Percentiles rank a stretch among this genome's conserved stretches.
Conservation (phyloP, 1,140 invertebrate species). For the Cotesia glomerata region DNA sequence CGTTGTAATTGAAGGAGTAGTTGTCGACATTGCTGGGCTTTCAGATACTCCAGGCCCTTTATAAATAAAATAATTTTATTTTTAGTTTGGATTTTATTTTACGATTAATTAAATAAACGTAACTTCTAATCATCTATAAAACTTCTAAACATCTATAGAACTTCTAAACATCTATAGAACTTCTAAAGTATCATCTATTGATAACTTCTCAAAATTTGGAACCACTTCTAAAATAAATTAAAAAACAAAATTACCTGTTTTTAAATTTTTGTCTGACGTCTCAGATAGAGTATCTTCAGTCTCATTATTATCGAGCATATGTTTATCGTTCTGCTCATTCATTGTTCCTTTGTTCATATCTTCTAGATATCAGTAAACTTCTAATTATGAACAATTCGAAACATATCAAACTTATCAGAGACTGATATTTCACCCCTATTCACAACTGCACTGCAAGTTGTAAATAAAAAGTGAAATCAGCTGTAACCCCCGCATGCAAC, state of each 20-base stretch:
- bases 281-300: slow-evolving; percentile 2
- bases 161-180: too few species aligned
- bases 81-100: too few species aligned
- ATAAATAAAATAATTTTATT: too few species aligned
- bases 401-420: slow-evolving; percentile 13
- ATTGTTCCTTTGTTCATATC: slow-evolving; percentile 6
- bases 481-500: not conserved
- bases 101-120: too few species aligned
- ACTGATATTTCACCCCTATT: slow-evolving; percentile 11
- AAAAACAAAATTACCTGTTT: not conserved
- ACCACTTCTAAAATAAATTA: too few species aligned
- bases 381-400: not conserved
- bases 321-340: not conserved
- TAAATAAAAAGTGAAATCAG: slow-evolving; percentile 15
- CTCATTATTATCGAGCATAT: not conserved
- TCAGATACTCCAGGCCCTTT: slow-evolving; percentile 9
- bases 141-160: too few species aligned
- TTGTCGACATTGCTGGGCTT: slow-evolving; percentile 4
- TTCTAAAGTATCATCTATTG: too few species aligned
- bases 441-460: slow-evolving; percentile 18
- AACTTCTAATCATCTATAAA: too few species aligned
- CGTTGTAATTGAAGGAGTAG: not conserved
- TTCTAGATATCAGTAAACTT: not conserved
- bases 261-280: not conserved
- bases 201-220: too few species aligned